Evolutionary conservation across 2,797 vertebrate species (phyloP).

Genomic region (Anas flavirostris): DNA sequence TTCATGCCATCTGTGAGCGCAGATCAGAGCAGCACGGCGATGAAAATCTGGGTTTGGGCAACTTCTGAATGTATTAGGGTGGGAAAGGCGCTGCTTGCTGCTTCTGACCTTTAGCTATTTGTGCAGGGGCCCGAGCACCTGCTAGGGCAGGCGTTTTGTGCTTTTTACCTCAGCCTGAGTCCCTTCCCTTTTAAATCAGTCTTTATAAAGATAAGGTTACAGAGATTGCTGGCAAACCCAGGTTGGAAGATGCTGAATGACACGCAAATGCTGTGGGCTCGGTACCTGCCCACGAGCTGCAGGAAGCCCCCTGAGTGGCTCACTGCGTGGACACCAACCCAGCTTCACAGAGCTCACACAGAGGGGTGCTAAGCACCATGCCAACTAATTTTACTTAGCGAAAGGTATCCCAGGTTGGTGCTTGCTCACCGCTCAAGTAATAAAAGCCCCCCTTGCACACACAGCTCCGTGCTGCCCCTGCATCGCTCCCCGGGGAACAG

Average conservation of each 20-base stretch:
- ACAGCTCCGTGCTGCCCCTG: background rate
- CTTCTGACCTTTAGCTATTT: background rate
- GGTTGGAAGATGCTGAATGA: background rate
- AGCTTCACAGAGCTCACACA: background rate
- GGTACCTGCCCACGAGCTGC: background rate
- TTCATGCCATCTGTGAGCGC: background rate
- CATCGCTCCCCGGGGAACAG: fast-evolving
- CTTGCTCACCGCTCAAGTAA: background rate
- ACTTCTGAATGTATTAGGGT: fast-evolving
- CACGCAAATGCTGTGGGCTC: background rate
- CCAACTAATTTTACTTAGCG: fast-evolving
- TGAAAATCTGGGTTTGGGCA: background rate
- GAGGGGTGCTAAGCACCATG: fast-evolving
- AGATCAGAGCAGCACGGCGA: background rate
- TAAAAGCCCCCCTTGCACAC: fast-evolving
- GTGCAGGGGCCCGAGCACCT: fast-evolving
- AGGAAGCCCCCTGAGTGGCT: background rate
- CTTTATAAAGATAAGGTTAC: background rate
- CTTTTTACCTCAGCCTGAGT: background rate
- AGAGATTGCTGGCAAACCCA: background rate
- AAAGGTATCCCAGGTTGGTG: fast-evolving
- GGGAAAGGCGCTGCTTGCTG: fast-evolving
- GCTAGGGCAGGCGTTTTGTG: background rate
- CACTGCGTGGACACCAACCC: fast-evolving
- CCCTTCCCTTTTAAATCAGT: background rate